Conservation (phyloP, 2,888 invertebrate genomes). For the Mycalesis mineus region DNA sequence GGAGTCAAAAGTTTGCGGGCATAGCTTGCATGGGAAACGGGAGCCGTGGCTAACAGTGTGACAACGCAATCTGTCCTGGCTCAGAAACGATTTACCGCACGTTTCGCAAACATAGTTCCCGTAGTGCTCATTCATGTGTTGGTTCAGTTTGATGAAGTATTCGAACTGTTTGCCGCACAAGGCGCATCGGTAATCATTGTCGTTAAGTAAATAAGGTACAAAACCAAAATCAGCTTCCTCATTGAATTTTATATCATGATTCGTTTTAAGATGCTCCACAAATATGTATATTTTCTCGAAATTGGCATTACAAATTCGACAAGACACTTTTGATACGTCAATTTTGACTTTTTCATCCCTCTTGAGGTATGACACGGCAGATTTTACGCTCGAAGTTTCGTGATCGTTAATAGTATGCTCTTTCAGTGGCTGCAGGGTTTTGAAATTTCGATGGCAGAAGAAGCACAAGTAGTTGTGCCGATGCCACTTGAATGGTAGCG, state of each 20-base stretch:
- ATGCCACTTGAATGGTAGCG: conserved; percentile 67
- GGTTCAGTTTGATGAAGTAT: conserved; percentile 64
- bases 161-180: conserved; percentile 53
- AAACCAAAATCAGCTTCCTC: conserved; percentile 52
- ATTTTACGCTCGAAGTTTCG: conserved; percentile 46
- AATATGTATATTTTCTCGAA: conserved; percentile 40
- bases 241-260: conserved; percentile 43
- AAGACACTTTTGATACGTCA: conserved; percentile 48
- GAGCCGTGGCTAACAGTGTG: conserved; percentile 54
- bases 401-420: conserved; percentile 58
- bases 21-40: conserved; percentile 49
- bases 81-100: conserved; percentile 64
- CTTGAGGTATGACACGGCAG: conserved; percentile 56
- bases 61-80: conserved; percentile 54
- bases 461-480: conserved; percentile 65
- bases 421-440: conserved; percentile 50
- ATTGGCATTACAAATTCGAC: conserved; percentile 43
- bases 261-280: conserved; percentile 47
- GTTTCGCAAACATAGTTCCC: conserved; percentile 60
- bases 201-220: conserved; percentile 53
- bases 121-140: conserved; percentile 68
- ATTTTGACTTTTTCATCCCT: conserved; percentile 68
- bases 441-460: conserved; percentile 59
- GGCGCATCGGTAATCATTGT: conserved; percentile 49
- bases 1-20: conserved; percentile 52